Evolutionary conservation across 2,797 vertebrate species (phyloP).

Genomic region (Sphenodon punctatus): DNA sequence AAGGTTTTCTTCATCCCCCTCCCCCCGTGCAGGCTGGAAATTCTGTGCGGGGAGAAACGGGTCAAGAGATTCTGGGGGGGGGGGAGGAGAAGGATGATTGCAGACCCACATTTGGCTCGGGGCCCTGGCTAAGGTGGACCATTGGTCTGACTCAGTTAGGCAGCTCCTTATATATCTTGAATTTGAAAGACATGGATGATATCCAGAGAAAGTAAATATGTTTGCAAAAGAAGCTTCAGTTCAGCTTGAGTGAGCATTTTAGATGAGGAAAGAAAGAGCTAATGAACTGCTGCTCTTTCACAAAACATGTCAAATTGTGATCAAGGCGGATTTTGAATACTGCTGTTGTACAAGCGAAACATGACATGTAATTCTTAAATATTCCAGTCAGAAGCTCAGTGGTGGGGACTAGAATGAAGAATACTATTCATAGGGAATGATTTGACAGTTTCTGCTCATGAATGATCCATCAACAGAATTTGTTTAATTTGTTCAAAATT

Average conservation of each 20-base stretch:
- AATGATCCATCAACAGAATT: not conserved
- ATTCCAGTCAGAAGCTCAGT: not conserved
- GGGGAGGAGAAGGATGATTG: too few relatives aligned
- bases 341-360: not conserved
- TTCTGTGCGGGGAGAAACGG: too few relatives aligned
- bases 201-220: not conserved
- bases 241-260: not conserved
- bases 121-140: too few relatives aligned
- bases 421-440: not conserved
- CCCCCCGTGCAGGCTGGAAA: too few relatives aligned
- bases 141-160: too few relatives aligned
- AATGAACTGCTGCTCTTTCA: not conserved
- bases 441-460: not conserved
- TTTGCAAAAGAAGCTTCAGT: not conserved
- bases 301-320: not conserved
- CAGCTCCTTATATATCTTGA: too few relatives aligned
- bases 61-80: too few relatives aligned
- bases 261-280: not conserved
- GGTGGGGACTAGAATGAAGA: not conserved
- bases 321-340: not conserved
- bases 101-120: too few relatives aligned
- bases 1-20: too few relatives aligned
- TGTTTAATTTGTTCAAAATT: not conserved
- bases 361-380: not conserved
- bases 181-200: not conserved